Evolutionary conservation across 2,888 invertebrate genomes (phyloP), one percentile per base, ranked within the genome.

Genomic region (Eupithecia insigniata): DNA sequence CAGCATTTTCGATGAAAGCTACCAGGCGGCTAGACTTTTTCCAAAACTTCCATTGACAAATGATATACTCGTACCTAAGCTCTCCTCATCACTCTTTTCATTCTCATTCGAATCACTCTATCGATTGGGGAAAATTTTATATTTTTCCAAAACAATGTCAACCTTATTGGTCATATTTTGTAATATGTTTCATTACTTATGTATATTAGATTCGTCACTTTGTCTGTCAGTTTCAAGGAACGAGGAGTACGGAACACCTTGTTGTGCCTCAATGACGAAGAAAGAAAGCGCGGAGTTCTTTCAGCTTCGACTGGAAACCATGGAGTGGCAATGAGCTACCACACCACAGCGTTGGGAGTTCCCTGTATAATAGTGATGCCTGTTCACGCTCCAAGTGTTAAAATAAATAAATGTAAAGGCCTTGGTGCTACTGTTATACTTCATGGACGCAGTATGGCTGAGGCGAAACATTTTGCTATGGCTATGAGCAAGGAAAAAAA

Each of bases 261-360:
- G 67, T 84, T 97, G 79, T 95, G 96, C 90, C 90, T 99, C 7
- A 89, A 95, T 1, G 95, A 96, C 28, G 97, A 97, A 30, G 96
- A 98, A 85, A 96, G 96, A 85, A 95, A 94, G 76, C 89, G 86
- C 55, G 99, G 99, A 1, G 98, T 98, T 0, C 96, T 98, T 73
- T 96, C 98, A 1, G 98, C 99, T 0, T 98, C 98, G 1, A 95
- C 98, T 55, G 99, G 99, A 0, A 99, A 99, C 89, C 99, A 99
- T 87, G 99, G 98, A 0, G 95, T 97, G 76, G 95, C 95, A 0
- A 78, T 98, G 76, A 95, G 96, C 76, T 97, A 97, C 87, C 98
- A 98, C 85, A 96, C 97, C 0, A 91, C 94, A 72, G 94, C 95
- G 71, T 89, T 98, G 28, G 94, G 94, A n/a, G 95, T 97, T 58